Base-by-base conservation (phyloP, 2,888 invertebrate species). In the Napeogenes inachia region DNA sequence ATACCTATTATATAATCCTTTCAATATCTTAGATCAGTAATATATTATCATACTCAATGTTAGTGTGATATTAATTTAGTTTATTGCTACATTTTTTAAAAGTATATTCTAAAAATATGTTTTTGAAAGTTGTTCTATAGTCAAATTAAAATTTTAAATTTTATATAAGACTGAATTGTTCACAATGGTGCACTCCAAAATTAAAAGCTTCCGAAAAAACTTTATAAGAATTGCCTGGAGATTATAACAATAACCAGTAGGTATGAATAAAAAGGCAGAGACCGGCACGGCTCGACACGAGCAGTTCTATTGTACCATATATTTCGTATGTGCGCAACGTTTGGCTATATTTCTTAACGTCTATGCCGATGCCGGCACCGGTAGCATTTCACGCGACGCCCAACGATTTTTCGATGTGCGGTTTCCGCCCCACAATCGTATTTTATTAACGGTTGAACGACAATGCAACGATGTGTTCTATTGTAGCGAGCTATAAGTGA, bases 381-480 rank as follows among this genome's bases (percentile, higher is more conserved):
- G 84, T 80, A 83, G 80, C 82, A 80, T 83, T 88, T 86, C 86
- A 88, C 85, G 85, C 85, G 83, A 85, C 79, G 76, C 77, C 81
- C 79, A 73, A 81, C 80, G 79, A 80, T 84, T 84, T 86, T 86
- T 86, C 79, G 80, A 87, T 83, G 81, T 81, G 83, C 79, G 81
- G 81, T 84, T 87, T 85, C 86, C 84, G 82, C 78, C 73, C 79
- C 78, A 84, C 82, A 84, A 82, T 81, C 78, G 76, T 76, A 75
- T 82, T 84, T 82, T 86, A 87, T 87, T 85, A 84, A 85, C 81
- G 80, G 77, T 71, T 76, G 72, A 80, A 80, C 76, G 78, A 77
- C 77, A 78, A 66, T 74, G 74, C 71, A 67, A 57, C 60, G 60
- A 68, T 75, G 70, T 78, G 82, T 79, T 71, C 78, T 74, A 78